These are phyloP conservation scores for Poecile atricapillus DNA, from an alignment of 2,113 vertebrate species.

Conservation along the genomic window DNA sequence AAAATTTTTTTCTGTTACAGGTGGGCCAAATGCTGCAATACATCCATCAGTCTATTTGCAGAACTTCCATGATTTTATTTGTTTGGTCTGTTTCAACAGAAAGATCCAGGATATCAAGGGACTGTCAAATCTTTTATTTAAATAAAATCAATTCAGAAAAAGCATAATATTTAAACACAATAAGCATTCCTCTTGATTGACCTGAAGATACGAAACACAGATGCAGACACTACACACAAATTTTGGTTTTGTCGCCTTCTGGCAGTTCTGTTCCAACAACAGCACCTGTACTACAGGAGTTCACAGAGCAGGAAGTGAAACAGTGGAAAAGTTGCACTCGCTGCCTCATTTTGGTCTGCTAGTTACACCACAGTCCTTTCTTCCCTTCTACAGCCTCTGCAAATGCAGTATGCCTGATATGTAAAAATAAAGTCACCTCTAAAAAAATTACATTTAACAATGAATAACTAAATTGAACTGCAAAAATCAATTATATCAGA, in stretches of 20 bases:
- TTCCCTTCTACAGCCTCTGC: conserved; percentile 24
- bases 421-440: background rate
- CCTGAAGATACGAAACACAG: background rate
- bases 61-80: background rate
- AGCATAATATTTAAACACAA: background rate
- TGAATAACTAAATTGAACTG: background rate
- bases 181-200: background rate
- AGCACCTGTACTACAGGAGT: background rate
- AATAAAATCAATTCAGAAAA: conserved; percentile 7
- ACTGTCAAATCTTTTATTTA: background rate
- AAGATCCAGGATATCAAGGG: conserved; percentile 20
- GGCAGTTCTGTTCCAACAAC: conserved; percentile 52
- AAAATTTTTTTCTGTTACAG: background rate
- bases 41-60: background rate
- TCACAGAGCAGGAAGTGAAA: background rate
- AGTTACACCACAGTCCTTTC: conserved; percentile 18
- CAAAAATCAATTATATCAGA: background rate
- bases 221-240: background rate
- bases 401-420: background rate
- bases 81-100: background rate
- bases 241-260: conserved; percentile 47
- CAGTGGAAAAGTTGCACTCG: background rate
- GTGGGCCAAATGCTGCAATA: background rate
- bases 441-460: background rate
- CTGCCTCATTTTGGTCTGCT: background rate